Conservation (phyloP, 2,113 vertebrate genomes). For the Euleptes europaea region DNA sequence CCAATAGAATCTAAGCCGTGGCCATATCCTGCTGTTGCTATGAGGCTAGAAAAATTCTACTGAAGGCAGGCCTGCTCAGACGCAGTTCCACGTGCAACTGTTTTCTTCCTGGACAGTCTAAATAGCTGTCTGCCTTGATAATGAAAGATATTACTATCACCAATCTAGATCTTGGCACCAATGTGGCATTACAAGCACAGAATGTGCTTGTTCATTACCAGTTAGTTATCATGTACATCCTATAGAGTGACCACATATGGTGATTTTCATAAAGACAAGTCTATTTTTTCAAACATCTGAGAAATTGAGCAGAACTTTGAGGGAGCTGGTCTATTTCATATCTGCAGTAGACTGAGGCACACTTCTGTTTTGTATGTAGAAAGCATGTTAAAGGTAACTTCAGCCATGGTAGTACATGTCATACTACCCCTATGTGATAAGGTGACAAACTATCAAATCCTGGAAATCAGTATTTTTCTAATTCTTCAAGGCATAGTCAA, state of each 20-base stretch:
- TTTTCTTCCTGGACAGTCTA: background rate
- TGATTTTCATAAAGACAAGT: background rate
- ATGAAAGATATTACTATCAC: background rate
- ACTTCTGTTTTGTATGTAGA: background rate
- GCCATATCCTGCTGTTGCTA: too few species aligned
- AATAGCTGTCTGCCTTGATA: slow-evolving; percentile 10
- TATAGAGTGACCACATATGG: too few species aligned
- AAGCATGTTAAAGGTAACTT: background rate
- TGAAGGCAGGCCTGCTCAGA: too few species aligned
- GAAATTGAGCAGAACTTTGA: background rate
- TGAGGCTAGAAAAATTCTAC: too few species aligned
- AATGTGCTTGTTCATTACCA: background rate
- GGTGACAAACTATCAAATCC: background rate
- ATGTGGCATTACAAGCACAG: background rate
- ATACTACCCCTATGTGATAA: background rate
- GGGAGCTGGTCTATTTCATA: background rate
- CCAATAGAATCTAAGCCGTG: too few species aligned
- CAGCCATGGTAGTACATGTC: background rate
- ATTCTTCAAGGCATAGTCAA: background rate
- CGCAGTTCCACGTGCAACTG: too few species aligned
- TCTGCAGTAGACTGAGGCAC: too few species aligned
- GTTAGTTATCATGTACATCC: background rate
- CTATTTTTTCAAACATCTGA: background rate
- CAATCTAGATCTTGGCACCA: background rate
- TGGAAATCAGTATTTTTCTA: background rate